phyloP scores from a whole-genome alignment of 2,888 invertebrate species.

The Apotomis turbidana region DNA sequence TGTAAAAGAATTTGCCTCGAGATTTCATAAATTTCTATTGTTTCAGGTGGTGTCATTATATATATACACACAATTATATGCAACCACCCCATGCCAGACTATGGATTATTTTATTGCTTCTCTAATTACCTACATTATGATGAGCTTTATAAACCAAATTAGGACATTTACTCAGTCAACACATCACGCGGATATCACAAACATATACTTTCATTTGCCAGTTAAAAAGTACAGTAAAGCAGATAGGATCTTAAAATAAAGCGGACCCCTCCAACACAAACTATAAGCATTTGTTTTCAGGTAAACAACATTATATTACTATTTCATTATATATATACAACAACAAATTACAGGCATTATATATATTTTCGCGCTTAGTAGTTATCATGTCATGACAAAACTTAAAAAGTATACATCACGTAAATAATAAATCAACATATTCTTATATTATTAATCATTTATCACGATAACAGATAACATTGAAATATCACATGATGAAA shows the following conservation, averaged over 20 bases:
- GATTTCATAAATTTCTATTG: slow-evolving; percentile 25
- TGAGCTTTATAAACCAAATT: slow-evolving; percentile 24
- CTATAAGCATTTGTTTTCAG: slow-evolving; percentile 3
- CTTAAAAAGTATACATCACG: slow-evolving; percentile 44
- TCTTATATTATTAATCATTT: slow-evolving; percentile 61
- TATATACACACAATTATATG: slow-evolving; percentile 27
- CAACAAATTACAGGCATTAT: slow-evolving; percentile 61
- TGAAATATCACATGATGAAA: slow-evolving; percentile 81
- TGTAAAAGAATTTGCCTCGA: slow-evolving; percentile 52
- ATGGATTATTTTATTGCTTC: slow-evolving; percentile 30
- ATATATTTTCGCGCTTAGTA: slow-evolving; percentile 49
- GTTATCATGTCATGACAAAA: slow-evolving; percentile 68
- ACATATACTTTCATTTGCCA: slow-evolving; percentile 25
- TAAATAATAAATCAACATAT: slow-evolving; percentile 45
- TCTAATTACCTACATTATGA: slow-evolving; percentile 19
- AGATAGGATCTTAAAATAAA: slow-evolving; percentile 26
- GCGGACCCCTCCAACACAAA: slow-evolving; percentile 16
- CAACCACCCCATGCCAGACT: slow-evolving; percentile 13
- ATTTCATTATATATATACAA: slow-evolving; percentile 61
- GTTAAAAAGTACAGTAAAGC: slow-evolving; percentile 25
- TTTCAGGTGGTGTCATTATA: slow-evolving; percentile 24
- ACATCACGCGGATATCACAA: slow-evolving; percentile 23
- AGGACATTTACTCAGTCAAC: slow-evolving; percentile 29
- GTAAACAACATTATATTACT: slow-evolving; percentile 37
- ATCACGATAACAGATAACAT: slow-evolving; percentile 82